These are phyloP conservation scores for Eupithecia centaureata DNA, from an alignment of 2,888 invertebrate species.

Conservation along the genomic window DNA sequence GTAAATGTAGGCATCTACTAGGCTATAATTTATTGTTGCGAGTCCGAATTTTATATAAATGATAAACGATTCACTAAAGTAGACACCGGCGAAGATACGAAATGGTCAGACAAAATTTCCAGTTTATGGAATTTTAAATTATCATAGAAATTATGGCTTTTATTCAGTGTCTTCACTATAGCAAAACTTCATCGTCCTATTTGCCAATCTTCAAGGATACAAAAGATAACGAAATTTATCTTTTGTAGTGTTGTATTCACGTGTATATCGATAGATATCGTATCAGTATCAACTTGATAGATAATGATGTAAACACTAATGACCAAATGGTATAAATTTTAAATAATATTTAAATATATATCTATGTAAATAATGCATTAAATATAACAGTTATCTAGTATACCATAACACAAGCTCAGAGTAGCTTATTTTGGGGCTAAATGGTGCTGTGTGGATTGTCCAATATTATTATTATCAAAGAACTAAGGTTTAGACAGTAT, in stretches of 20 bases:
- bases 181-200: neutral
- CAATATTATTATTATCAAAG: too few species aligned
- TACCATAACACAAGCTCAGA: too few species aligned
- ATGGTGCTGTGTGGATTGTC: too few species aligned
- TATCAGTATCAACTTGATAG: constrained; percentile 18
- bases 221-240: neutral
- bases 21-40: neutral
- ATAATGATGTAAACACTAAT: constrained; percentile 16
- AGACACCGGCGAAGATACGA: neutral
- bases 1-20: neutral
- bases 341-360: too few species aligned
- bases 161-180: neutral
- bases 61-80: neutral
- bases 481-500: too few species aligned
- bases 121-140: constrained; percentile 1
- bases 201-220: constrained; percentile 8
- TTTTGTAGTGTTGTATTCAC: constrained; percentile 7
- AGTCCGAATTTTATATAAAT: neutral
- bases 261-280: constrained; percentile 22
- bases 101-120: constrained; percentile 2
- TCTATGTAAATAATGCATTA: too few species aligned
- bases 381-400: too few species aligned
- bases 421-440: too few species aligned
- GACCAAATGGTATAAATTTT: constrained; percentile 11
- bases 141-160: neutral